Conservation (phyloP, 2,113 vertebrate species). For the Menidia beryllina region DNA sequence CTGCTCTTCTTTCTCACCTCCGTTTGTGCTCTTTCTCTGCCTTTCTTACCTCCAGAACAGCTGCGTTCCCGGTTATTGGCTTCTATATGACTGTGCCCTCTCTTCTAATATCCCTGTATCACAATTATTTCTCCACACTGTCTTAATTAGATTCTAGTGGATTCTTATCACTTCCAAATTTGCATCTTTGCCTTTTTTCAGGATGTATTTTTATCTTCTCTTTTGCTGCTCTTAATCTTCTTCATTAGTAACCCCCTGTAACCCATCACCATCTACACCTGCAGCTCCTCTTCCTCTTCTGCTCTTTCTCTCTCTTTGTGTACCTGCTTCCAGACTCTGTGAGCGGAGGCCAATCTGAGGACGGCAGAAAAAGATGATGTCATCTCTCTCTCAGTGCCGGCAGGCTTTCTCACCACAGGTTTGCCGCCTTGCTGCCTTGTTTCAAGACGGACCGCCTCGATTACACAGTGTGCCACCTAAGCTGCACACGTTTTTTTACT, state of each 20-base stretch:
- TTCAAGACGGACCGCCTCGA: slow-evolving; percentile 19
- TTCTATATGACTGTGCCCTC: not conserved
- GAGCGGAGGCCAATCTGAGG: slow-evolving; percentile 66
- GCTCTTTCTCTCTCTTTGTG: slow-evolving; percentile 56
- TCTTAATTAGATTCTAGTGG: not conserved
- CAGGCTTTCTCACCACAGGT: slow-evolving; percentile 30
- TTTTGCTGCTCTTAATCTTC: slow-evolving; percentile 13
- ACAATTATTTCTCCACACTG: not conserved
- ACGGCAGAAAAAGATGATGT: slow-evolving; percentile 74
- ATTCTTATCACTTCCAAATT: not conserved
- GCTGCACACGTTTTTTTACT: slow-evolving; percentile 3
- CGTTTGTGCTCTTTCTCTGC: slow-evolving; percentile 16
- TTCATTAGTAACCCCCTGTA: slow-evolving; percentile 7
- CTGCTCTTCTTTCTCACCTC: slow-evolving; percentile 39
- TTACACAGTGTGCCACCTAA: slow-evolving; percentile 11
- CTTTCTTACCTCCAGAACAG: slow-evolving; percentile 19
- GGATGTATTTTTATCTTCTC: not conserved
- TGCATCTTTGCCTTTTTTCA: not conserved
- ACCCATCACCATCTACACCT: slow-evolving; percentile 53
- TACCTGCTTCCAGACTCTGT: slow-evolving; percentile 66
- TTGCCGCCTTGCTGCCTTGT: slow-evolving; percentile 20
- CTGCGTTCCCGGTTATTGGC: slow-evolving; percentile 23
- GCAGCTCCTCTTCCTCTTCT: slow-evolving; percentile 31
- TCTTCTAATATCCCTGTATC: slow-evolving; percentile 12
- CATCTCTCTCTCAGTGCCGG: slow-evolving; percentile 58